Evolutionary conservation across 2,797 vertebrate genomes (phyloP), one percentile per base, ranked within the genome.

Genomic region (Tapirus indicus): DNA sequence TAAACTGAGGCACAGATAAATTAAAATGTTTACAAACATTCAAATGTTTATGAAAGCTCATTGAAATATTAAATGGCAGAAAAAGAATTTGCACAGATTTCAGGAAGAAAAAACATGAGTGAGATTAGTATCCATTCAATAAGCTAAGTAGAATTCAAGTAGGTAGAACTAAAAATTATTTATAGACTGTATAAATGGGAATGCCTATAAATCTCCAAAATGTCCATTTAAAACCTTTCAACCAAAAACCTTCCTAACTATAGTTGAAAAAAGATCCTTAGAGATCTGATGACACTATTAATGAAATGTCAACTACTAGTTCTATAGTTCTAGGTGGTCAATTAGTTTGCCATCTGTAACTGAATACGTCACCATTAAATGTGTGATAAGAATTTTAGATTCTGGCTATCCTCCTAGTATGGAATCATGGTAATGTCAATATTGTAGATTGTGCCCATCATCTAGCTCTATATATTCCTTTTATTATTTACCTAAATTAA

Each of bases 121-220:
- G 41, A 92, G 14, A 83, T 56, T 54, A n/a, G 5, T 82, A 60
- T 35, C n/a, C 41, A 52, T 83, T 87, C 83, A 69, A 71, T 16
- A 94, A n/a, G 58, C 18, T 86, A 88, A 95, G 69, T 71, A 90
- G 16, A 97, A 79, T 11, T 74, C 58, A 95, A 84, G 85, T 17
- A 71, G 5, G 32, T 49, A 96, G 41, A 87, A 90, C 13, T 97
- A 47, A 84, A 95, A 38, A 18, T 64, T 85, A 87, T 79, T 56
- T 72, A 83, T 6, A 69, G 38, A 44, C 5, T 58, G 13, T 25
- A 49, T 75, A 89, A 54, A 49, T 94, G 80, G 58, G 27, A 96
- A 75, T 91, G 23, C 21, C 17, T 84, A 27, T 54, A 35, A 80
- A 66, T 93, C 11, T 77, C 49, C 32, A 84, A 97, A 88, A 92